These are phyloP conservation scores for Lepetodrilus schrolli DNA, from an alignment of 2,888 invertebrate species.

Conservation along the genomic window DNA sequence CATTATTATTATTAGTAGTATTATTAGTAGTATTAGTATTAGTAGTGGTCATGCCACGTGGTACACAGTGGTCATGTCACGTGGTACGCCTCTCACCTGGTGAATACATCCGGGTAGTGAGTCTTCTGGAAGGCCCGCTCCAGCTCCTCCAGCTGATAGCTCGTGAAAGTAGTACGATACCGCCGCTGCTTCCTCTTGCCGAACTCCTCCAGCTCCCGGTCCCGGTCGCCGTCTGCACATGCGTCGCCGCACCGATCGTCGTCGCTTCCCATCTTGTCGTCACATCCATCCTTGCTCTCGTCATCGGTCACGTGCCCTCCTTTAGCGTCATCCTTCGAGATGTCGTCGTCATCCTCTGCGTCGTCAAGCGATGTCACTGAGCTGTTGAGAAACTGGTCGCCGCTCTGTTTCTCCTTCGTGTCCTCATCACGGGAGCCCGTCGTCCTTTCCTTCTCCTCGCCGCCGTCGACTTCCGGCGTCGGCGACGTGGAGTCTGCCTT, in stretches of 20 bases:
- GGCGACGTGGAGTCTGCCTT: too few relatives aligned
- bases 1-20: too few relatives aligned
- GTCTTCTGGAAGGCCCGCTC: constrained; percentile 74
- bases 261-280: constrained; percentile 28
- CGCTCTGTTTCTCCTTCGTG: background rate
- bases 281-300: background rate
- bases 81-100: constrained; percentile 59
- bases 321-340: constrained; percentile 18
- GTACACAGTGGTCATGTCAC: background rate
- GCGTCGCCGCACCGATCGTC: constrained; percentile 8
- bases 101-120: constrained; percentile 75
- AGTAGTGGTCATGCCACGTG: background rate
- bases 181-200: constrained; percentile 72
- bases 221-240: constrained; percentile 35
- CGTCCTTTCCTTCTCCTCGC: background rate
- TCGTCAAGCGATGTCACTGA: constrained; percentile 15
- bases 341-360: constrained; percentile 10
- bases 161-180: constrained; percentile 73
- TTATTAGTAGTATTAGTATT: too few relatives aligned
- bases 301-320: constrained; percentile 18
- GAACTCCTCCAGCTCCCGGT: constrained; percentile 59
- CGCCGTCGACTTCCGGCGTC: background rate
- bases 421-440: background rate
- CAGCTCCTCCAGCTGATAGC: constrained; percentile 72
- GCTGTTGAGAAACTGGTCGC: background rate